Base-by-base conservation (phyloP, 2,888 invertebrate species). In the Lissonota sp. region DNA sequence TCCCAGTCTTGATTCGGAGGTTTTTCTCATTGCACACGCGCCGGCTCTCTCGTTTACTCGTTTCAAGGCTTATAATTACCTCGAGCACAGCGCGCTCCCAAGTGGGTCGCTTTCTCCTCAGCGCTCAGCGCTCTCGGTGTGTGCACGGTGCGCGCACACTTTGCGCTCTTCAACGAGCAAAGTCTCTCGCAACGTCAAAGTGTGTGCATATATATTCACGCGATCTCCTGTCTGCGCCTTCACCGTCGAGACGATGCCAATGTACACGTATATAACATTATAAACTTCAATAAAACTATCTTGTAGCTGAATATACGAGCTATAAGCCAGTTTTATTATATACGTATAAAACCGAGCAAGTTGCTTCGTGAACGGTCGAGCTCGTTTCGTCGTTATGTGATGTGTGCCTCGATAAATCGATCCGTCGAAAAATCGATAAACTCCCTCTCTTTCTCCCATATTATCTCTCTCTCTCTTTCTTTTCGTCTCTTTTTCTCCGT, bases 11-110 rank as follows among this genome's bases (percentile, higher is more conserved):
- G 79, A 66, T 73, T 26, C 26, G 26, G 26, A 26, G 26, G 26
- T 3, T 26, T 26, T 26, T 26, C 26, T 26, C 26, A 26, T 26
- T 26, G 26, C 26, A 26, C 26, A 26, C 26, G 26, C 79, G 75
- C 81, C 80, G 83, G 62, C 74, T 80, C 84, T 85, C 84, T 85
- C 89, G 90, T 88, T 89, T 85, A 87, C 89, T 88, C 86, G 90
- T 88, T 90, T 90, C 90, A 90, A 91, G 91, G 91, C 90, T 91
- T 91, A 89, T 91, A 91, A 91, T 91, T 91, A 91, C 90, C 89
- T 26, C 75, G 67, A 87, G 88, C 1, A 26, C 3, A 26, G 26
- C 26, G 26, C 85, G 77, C 88, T 85, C 88, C 26, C 87, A 88
- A 91, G 91, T 91, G 90, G 91, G 91, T 91, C 91, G 91, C 91